Evolutionary conservation across 2,888 invertebrate genomes (phyloP).

Genomic region (Thereva nobilitata): DNA sequence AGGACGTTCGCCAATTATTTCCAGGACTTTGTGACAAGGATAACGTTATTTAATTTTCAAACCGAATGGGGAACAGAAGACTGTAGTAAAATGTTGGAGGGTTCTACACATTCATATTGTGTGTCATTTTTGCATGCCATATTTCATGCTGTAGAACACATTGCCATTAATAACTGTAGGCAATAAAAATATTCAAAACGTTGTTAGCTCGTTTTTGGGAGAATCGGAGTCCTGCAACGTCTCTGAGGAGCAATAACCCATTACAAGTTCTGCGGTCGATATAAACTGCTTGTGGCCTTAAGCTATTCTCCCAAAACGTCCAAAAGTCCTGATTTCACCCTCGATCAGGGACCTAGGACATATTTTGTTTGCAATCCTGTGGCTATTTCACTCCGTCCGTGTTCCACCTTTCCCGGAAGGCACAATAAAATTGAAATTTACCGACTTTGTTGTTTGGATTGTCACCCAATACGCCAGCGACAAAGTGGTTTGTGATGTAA

Average conservation of each 20-base stretch:
- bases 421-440: constrained; percentile 41
- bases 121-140: too few relatives aligned
- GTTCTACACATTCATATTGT: too few relatives aligned
- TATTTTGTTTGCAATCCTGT: constrained; percentile 1
- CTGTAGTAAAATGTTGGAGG: too few relatives aligned
- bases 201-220: too few relatives aligned
- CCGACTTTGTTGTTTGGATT: constrained; percentile 40
- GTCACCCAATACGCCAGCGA: constrained; percentile 36
- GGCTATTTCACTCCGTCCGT: not conserved
- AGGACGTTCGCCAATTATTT: too few relatives aligned
- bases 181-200: too few relatives aligned
- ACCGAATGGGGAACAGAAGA: too few relatives aligned
- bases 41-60: too few relatives aligned
- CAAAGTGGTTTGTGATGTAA: constrained; percentile 30
- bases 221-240: too few relatives aligned
- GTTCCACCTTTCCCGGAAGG: constrained; percentile 26
- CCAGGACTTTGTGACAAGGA: too few relatives aligned
- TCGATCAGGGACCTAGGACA: not conserved
- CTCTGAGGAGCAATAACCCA: not conserved
- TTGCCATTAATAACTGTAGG: too few relatives aligned
- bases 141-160: too few relatives aligned
- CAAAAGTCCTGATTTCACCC: constrained; percentile 23
- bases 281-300: constrained; percentile 19
- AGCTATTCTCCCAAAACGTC: constrained; percentile 21
- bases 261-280: constrained; percentile 25